Conservation (phyloP, 2,113 vertebrate genomes). For the Cyprinodon tularosa region DNA sequence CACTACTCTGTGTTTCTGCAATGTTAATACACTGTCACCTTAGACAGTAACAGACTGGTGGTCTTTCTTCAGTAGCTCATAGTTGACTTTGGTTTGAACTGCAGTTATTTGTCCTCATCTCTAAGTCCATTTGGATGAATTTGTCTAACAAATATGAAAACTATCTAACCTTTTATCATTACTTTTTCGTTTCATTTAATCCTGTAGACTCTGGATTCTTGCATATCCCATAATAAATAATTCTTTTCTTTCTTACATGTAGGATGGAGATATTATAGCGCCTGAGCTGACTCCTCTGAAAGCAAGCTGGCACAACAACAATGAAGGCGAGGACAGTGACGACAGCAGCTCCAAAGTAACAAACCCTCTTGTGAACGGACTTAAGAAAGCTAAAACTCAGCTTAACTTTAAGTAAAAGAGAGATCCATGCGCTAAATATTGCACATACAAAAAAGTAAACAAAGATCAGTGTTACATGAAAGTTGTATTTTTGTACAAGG, state of each 20-base stretch:
- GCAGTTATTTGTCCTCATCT: too few species aligned
- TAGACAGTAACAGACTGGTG: too few species aligned
- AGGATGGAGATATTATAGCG: slow-evolving; percentile 90
- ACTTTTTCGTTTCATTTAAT: neutral
- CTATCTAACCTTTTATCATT: neutral
- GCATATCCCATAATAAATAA: neutral
- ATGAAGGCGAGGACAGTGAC: slow-evolving; percentile 19
- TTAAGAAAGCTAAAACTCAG: slow-evolving; percentile 8
- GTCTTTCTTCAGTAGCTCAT: too few species aligned
- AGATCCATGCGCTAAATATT: neutral
- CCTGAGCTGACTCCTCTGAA: slow-evolving; percentile 89
- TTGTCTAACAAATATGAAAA: neutral
- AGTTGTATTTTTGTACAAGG: slow-evolving; percentile 17
- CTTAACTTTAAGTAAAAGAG: slow-evolving; percentile 42
- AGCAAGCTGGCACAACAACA: slow-evolving; percentile 65
- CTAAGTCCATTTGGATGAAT: too few species aligned
- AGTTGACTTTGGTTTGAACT: too few species aligned
- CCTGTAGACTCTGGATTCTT: neutral
- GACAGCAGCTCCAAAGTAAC: neutral
- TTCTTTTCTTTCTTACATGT: slow-evolving; percentile 1
- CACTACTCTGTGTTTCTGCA: too few species aligned
- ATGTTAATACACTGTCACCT: too few species aligned
- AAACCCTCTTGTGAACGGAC: slow-evolving; percentile 3
- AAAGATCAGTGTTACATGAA: neutral
- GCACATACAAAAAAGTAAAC: neutral